Base-by-base conservation (phyloP, 2,797 vertebrate species). In the Morelia viridis region DNA sequence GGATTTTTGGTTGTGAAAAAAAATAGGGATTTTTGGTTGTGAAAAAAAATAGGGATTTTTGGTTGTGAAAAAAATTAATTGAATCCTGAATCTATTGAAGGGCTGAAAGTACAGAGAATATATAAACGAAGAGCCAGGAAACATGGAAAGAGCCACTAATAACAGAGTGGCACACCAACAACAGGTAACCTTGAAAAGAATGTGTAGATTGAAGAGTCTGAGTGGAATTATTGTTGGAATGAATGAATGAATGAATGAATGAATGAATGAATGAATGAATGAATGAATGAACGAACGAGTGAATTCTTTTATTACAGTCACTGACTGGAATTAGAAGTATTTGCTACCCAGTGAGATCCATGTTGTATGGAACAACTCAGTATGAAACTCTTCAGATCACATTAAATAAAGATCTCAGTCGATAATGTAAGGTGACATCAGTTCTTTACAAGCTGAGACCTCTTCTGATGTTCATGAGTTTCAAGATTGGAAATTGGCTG, bases 91-190 rank as follows among this genome's bases (percentile, higher is more conserved):
- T 97, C 97, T 96, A 53, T 97, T 96, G 31, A 97, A 97, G 97
- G 96, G 0, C 89, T 98, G 90, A 98, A 97, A 95, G 94, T 98
- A 68, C 95, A 93, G 97, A 97, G 97, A 91, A 94, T 93, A 65
- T 94, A 91, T 94, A 97, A 93, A 87, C 90, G 94, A 96, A 95
- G 89, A 94, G 93, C 64, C 57, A 92, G 93, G 71, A 96, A 94
- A 95, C 86, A 41, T 41, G 35, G 35, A 41, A 41, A 41, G 35
- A 41, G 35, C 90, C 94, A 4, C 95, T 64, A 85, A 89, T 90
- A 95, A 94, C 91, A 92, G 22, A 64, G 92, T 12, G 92, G 7
- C 90, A 15, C 93, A 71, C 58, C 95, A 41, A n/a, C 89, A 96
- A 93, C 91, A 96, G 97, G 97, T 97, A 96, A 95, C 89, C 0